Base-by-base conservation (phyloP, 2,888 invertebrate species). In the Drosophila picticornis region DNA sequence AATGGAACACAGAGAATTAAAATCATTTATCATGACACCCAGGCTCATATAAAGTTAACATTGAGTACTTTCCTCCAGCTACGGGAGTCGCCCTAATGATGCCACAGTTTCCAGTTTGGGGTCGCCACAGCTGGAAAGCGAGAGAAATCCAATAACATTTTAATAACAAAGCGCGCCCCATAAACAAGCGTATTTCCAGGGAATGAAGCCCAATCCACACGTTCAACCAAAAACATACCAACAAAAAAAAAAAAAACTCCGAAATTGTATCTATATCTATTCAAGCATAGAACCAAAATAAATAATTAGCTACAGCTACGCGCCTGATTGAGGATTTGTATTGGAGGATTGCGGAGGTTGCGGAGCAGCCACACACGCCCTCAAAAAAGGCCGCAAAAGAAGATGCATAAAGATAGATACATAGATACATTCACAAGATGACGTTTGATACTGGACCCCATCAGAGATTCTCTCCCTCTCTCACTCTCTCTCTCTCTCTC, bases 111-210 rank as follows among this genome's bases (percentile, higher is more conserved):
- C 11, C 68, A 11, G 22, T 16, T 53, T 34, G 22, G 43, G 32
- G 38, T 43, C 22, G n/a, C 22, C 75, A 1, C 87, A 88, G 90
- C 88, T 82, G 84, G 78, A 80, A 84, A 87, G 87, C 90, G 88
- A 89, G 90, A 89, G 89, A 84, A 90, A 90, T 81, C 89, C 90
- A 87, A 91, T 91, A 90, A 90, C 90, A 90, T 90, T 90, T 90
- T 90, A 90, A 90, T 90, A 90, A 90, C 88, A 90, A 89, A 85
- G 88, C 79, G 46, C 74, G 76, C 68, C 68, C 63, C 75, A 82
- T 89, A 88, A 88, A 88, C 88, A 90, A 84, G 75, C 90, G 85
- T 68, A 83, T 81, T 90, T 88, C 80, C 89, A 61, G 62, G 55
- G 82, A 87, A 90, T 67, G 65, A 72, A 52, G 50, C 36, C 57